These are phyloP conservation scores for Oriolus oriolus DNA, from an alignment of 2,113 vertebrate genomes.

Conservation along the genomic window DNA sequence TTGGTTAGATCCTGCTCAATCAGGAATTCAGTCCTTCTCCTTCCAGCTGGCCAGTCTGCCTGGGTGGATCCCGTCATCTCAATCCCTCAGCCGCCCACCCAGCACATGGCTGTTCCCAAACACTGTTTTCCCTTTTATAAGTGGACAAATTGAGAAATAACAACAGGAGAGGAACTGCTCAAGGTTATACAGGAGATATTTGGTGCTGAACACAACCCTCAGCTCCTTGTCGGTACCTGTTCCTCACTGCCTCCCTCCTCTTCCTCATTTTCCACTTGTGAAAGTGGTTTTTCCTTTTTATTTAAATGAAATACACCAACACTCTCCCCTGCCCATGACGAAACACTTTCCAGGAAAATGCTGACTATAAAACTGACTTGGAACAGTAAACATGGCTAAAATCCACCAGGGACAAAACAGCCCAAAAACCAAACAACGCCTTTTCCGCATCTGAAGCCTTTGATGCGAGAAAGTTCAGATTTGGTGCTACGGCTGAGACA, in stretches of 20 bases:
- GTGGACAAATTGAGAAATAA: not conserved
- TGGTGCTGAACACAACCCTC: not conserved
- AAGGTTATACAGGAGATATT: accelerated
- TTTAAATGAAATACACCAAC: not conserved
- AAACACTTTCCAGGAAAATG: not conserved
- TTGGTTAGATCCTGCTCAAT: not conserved
- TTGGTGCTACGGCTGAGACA: not conserved
- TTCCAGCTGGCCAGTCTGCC: not conserved
- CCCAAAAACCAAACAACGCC: not conserved
- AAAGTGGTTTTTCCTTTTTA: not conserved
- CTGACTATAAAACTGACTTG: not conserved
- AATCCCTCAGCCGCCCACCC: not conserved
- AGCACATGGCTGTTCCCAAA: not conserved
- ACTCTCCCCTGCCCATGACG: not conserved
- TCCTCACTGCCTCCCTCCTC: not conserved
- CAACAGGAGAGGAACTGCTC: not conserved
- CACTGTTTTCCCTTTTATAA: not conserved
- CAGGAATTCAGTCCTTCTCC: not conserved
- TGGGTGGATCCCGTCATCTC: not conserved
- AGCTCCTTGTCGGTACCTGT: not conserved
- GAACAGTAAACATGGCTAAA: not conserved
- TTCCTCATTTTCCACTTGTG: not conserved
- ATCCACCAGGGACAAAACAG: not conserved
- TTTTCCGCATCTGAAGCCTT: not conserved
- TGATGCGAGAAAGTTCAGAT: not conserved